These are phyloP conservation scores for Leptinotarsa texana DNA, from an alignment of 1,140 invertebrate genomes.

Conservation along the genomic window DNA sequence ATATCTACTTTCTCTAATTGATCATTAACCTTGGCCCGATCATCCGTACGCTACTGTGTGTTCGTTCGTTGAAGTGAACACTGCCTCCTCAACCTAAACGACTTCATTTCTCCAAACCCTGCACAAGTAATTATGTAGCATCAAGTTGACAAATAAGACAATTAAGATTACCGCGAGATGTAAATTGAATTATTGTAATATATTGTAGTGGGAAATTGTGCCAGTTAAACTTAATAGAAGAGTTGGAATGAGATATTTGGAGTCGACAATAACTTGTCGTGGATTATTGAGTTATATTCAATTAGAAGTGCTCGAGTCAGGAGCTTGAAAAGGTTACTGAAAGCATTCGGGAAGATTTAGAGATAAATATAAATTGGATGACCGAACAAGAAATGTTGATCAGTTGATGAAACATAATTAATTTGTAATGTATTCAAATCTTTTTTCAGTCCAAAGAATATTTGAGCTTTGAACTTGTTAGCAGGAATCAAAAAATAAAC, in stretches of 20 bases:
- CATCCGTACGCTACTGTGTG: background rate
- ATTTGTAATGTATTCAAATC: no score
- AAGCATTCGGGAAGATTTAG: background rate
- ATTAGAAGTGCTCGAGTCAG: background rate
- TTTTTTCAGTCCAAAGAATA: no score
- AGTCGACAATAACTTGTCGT: background rate
- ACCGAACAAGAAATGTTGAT: no score
- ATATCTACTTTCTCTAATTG: no score
- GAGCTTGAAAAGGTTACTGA: background rate
- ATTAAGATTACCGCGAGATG: constrained; percentile 33
- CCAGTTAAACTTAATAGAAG: constrained; percentile 11
- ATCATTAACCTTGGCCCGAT: no score
- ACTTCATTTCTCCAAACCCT: constrained; percentile 33
- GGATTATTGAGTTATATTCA: constrained; percentile 7
- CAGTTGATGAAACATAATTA: no score
- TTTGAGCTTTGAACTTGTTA: no score
- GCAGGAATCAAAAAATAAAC: no score
- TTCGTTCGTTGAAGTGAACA: constrained; percentile 4
- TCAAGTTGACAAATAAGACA: constrained; percentile 40
- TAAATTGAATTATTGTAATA: constrained; percentile 38
- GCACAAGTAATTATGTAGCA: constrained; percentile 32
- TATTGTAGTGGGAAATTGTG: constrained; percentile 29
- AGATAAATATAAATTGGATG: background rate
- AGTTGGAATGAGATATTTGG: constrained; percentile 26
- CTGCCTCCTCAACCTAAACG: constrained; percentile 29